Evolutionary conservation across 1,140 invertebrate genomes (phyloP).

Genomic region (Macrocentrus cingulum): DNA sequence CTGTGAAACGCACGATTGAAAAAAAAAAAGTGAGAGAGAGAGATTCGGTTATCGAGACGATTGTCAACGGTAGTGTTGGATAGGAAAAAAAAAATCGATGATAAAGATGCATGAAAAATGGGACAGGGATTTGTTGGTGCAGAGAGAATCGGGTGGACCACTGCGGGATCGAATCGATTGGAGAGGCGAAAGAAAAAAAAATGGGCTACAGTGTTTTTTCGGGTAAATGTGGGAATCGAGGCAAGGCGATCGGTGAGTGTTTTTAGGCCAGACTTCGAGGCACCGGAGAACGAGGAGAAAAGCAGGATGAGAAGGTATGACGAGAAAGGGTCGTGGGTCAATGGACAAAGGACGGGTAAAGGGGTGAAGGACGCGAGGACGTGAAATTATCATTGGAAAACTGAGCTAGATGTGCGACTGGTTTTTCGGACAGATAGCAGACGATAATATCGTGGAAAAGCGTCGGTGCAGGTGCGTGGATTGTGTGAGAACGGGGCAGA

Average conservation of each 20-base stretch:
- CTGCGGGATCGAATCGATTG: background rate
- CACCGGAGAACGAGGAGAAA: background rate
- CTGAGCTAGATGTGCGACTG: too few relatives aligned
- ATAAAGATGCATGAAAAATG: background rate
- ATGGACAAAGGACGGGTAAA: constrained; percentile 21
- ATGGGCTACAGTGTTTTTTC: too few relatives aligned
- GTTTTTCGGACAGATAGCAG: too few relatives aligned
- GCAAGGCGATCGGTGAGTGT: constrained; percentile 16
- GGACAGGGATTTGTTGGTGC: background rate
- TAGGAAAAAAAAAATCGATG: background rate
- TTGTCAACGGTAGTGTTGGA: too few relatives aligned
- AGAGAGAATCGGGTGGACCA: background rate
- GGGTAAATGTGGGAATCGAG: too few relatives aligned
- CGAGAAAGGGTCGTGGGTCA: constrained; percentile 16
- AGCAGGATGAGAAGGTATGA: constrained; percentile 21
- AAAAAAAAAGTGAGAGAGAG: too few relatives aligned
- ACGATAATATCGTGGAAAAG: background rate
- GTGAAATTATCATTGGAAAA: too few relatives aligned
- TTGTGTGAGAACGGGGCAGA: constrained; percentile 6
- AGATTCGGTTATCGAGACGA: too few relatives aligned
- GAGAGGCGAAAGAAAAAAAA: background rate
- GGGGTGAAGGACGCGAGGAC: constrained; percentile 19
- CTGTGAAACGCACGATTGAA: too few relatives aligned
- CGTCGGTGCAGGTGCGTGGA: background rate
- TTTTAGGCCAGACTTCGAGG: constrained; percentile 24